Percentiles rank a stretch among this genome's conserved stretches.
phyloP scores from a whole-genome alignment of 2,797 vertebrate genomes.

The Distichodus sexfasciatus region DNA sequence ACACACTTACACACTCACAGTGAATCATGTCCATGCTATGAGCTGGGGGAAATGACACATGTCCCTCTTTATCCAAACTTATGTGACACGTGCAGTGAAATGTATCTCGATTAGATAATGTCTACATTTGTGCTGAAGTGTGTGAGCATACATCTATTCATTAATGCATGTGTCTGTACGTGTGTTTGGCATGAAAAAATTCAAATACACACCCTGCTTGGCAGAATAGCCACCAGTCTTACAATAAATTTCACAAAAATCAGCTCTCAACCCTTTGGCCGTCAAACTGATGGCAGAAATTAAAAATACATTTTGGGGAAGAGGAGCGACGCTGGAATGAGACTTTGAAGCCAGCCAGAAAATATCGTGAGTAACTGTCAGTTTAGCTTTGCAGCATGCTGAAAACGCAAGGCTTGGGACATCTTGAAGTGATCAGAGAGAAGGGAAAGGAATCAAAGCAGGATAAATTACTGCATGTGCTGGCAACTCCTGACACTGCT shows the following conservation, averaged over 20 bases:
- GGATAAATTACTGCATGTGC: conserved; percentile 59
- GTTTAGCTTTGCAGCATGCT: conserved; percentile 56
- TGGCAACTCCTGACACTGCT: conserved; percentile 55
- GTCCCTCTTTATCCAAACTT: not conserved
- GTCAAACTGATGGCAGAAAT: conserved; percentile 52
- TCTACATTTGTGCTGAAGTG: too few species aligned
- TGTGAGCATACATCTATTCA: not conserved
- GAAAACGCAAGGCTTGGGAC: conserved; percentile 55
- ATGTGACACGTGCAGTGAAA: not conserved
- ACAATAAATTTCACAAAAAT: conserved; percentile 58
- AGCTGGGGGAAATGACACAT: conserved; percentile 10
- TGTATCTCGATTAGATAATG: not conserved
- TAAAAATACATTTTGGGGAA: conserved; percentile 58
- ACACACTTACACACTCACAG: too few species aligned
- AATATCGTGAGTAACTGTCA: conserved; percentile 69
- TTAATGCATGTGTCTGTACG: conserved; percentile 10
- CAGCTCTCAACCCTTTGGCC: conserved; percentile 56
- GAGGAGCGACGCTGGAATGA: conserved; percentile 51
- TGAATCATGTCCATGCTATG: conserved; percentile 6
- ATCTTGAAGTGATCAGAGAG: conserved; percentile 72
- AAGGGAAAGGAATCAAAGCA: conserved; percentile 64
- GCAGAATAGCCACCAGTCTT: conserved; percentile 43
- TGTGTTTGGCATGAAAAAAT: not conserved
- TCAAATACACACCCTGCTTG: conserved; percentile 20
- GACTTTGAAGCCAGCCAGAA: conserved; percentile 61